Conservation (phyloP, 2,113 vertebrate species). For the Passer montanus region DNA sequence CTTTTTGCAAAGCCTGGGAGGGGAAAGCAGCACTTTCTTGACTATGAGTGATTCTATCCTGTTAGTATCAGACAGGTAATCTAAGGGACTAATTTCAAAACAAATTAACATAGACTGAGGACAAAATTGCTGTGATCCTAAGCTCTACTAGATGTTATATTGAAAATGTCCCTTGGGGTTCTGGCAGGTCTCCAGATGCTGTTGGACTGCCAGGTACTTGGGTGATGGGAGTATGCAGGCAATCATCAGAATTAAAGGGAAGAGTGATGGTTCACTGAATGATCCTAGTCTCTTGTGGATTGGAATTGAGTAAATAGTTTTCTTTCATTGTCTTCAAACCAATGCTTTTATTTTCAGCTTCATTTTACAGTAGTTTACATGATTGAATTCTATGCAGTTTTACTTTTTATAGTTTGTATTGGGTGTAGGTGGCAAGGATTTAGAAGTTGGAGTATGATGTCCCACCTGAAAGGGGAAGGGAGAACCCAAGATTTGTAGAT, state of each 20-base stretch:
- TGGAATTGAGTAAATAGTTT: not conserved
- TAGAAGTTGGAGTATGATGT: not conserved
- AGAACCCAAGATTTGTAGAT: not conserved
- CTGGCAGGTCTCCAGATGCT: not conserved
- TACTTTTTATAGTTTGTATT: not conserved
- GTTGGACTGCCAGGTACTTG: not conserved
- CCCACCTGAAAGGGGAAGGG: not conserved
- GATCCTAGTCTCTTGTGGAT: not conserved
- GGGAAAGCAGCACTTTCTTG: not conserved
- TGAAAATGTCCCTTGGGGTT: not conserved
- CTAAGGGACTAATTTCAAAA: not conserved
- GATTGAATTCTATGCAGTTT: not conserved
- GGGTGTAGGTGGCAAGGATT: not conserved
- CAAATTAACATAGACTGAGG: not conserved
- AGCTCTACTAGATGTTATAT: not conserved
- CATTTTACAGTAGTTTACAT: not conserved
- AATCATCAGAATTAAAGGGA: not conserved
- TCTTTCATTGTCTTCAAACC: not conserved
- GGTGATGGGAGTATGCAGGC: not conserved
- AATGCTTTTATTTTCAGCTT: not conserved
- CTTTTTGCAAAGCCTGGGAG: not conserved
- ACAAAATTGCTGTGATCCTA: not conserved
- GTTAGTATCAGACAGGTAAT: constrained; percentile 1
- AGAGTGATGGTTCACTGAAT: not conserved
- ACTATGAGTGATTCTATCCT: not conserved